Evolutionary conservation across 2,797 vertebrate species (phyloP).

Genomic region (Tarsius wallacei): DNA sequence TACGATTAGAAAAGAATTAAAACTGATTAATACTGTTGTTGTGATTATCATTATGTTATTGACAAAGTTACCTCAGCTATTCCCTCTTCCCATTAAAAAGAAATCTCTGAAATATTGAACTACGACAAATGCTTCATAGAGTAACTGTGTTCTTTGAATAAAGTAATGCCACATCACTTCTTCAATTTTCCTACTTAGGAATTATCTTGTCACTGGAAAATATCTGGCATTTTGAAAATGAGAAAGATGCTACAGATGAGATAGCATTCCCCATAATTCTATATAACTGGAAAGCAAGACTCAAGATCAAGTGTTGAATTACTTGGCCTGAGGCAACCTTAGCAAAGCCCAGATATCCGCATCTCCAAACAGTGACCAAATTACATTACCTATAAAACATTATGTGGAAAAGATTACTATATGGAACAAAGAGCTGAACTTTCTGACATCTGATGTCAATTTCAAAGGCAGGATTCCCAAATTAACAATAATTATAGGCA

Average conservation of each 20-base stretch:
- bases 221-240: background rate
- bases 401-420: background rate
- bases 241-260: background rate
- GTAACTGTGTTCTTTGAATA: background rate
- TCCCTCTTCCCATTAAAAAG: background rate
- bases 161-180: background rate
- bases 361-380: background rate
- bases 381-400: background rate
- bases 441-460: background rate
- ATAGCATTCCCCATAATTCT: background rate
- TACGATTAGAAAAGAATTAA: background rate
- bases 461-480: background rate
- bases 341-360: background rate
- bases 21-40: background rate
- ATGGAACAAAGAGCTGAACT: background rate
- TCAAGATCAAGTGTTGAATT: background rate
- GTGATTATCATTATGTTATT: background rate
- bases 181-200: background rate
- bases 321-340: background rate
- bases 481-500: background rate
- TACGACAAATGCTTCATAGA: background rate
- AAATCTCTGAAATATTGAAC: background rate
- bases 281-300: background rate
- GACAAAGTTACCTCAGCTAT: background rate
- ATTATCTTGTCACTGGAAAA: background rate